Evolutionary conservation across 2,888 invertebrate species (phyloP), one percentile per base, ranked within the genome.

Genomic region (Antitype chi): DNA sequence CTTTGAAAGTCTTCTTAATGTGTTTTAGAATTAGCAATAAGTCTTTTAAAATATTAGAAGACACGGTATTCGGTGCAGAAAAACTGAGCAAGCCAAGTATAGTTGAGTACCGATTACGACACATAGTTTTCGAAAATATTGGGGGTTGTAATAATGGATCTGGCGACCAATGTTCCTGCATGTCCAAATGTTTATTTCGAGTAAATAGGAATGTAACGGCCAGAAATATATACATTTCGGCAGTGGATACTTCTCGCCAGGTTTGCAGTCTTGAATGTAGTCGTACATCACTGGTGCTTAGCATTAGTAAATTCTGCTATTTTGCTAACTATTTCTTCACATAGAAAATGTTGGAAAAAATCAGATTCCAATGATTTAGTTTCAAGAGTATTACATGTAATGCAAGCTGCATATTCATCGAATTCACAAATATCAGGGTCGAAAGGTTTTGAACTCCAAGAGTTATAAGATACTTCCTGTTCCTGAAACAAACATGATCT

Each of bases 61-160:
- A 71, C 6, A 9, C 52, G 1, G 38, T 25, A 38, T 71, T 62
- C 7, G 70, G 70, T 13, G 62, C 13, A 9, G 70, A 38, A 71
- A 71, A 71, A 4, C 25, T 71, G 3, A 71, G 20, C 6, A 71
- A 71, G 0, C 70, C 70, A 1, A 71, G 13, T 7, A 62, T 71
- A 25, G 70, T 62, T 1, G 62, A 62, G 8, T 62, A 71, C 0
- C 43, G 43, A 43, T 43, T 62, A 59, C 70, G 47, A 15, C 28
- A 70, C 20, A 70, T 70, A 25, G 70, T 60, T 59, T 70, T 70
- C 2, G 59, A 59, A 70, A 70, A 70, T 70, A 70, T 70, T 28
- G 70, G 70, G 4, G 70, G 60, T 5, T 70, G 70, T 70, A 60
- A 11, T 3, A 70, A 60, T 4, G 57, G 70, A 17, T 70, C 59